Percentiles rank a stretch among this genome's conserved stretches.
These are phyloP conservation scores for Pangasius mekongensis DNA, from an alignment of 2,797 vertebrate species.

Conservation along the genomic window DNA sequence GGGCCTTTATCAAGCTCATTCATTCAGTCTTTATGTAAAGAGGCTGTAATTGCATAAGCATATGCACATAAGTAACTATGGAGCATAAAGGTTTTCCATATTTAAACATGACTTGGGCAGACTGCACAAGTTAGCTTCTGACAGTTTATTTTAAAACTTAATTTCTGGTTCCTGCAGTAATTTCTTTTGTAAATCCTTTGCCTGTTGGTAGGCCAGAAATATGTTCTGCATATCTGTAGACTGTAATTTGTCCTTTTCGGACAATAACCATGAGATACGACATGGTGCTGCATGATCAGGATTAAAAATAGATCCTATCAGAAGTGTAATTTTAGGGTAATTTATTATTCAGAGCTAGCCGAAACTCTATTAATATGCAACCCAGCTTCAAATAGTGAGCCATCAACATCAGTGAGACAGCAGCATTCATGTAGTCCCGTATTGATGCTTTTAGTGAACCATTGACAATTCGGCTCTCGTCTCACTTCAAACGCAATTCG, in stretches of 20 bases:
- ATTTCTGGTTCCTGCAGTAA: slow-evolving; percentile 1
- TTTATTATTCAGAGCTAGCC: slow-evolving; percentile 46
- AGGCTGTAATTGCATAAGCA: slow-evolving; percentile 19
- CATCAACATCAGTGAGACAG: slow-evolving; percentile 37
- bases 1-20: slow-evolving; percentile 12
- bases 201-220: slow-evolving; percentile 6
- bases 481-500: slow-evolving; percentile 54
- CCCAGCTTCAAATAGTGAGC: slow-evolving; percentile 50
- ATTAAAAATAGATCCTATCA: slow-evolving; percentile 53
- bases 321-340: slow-evolving; percentile 43
- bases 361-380: slow-evolving; percentile 48
- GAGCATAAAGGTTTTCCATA: slow-evolving; percentile 25
- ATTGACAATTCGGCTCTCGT: slow-evolving; percentile 42
- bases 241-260: slow-evolving; percentile 13
- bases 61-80: neutral
- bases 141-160: slow-evolving; percentile 15
- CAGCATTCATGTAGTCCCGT: slow-evolving; percentile 24
- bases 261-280: slow-evolving; percentile 28
- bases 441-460: slow-evolving; percentile 46
- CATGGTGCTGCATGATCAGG: slow-evolving; percentile 25
- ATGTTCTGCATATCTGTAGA: neutral
- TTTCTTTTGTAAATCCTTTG: neutral
- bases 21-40: slow-evolving; percentile 22
- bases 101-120: neutral
- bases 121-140: neutral